Percentiles rank a stretch among this genome's conserved stretches.
These are phyloP conservation scores for Trematomus bernacchii DNA, from an alignment of 2,797 vertebrate species.

Conservation along the genomic window DNA sequence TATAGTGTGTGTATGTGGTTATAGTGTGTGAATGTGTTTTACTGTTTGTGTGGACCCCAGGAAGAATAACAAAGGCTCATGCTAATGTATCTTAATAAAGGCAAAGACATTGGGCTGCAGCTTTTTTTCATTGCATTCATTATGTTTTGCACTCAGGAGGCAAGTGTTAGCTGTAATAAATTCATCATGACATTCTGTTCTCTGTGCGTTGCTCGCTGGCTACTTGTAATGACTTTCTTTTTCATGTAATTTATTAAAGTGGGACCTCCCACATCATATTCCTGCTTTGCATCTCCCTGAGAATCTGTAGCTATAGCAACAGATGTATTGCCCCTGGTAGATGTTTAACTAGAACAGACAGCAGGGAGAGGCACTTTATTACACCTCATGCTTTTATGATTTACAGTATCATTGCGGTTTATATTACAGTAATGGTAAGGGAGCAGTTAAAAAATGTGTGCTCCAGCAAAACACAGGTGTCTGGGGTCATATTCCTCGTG, in stretches of 20 bases:
- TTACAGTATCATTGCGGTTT: constrained; percentile 70
- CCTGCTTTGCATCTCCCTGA: constrained; percentile 65
- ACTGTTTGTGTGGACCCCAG: too few species aligned
- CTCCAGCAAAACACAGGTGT: constrained; percentile 47
- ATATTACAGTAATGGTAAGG: constrained; percentile 65
- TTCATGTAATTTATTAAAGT: constrained; percentile 77
- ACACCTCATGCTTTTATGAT: constrained; percentile 73
- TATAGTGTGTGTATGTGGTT: too few species aligned
- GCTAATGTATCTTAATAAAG: too few species aligned
- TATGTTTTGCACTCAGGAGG: constrained; percentile 48
- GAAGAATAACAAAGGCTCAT: too few species aligned
- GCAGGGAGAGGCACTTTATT: constrained; percentile 79
- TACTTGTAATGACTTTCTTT: constrained; percentile 62
- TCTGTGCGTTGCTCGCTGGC: constrained; percentile 39
- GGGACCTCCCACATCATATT: constrained; percentile 74
- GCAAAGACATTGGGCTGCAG: constrained; percentile 8
- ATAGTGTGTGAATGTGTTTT: too few species aligned
- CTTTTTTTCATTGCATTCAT: constrained; percentile 37
- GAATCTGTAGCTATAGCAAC: constrained; percentile 78
- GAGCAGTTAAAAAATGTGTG: constrained; percentile 58
- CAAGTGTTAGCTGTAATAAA: constrained; percentile 58
- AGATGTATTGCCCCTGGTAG: constrained; percentile 75
- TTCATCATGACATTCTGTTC: constrained; percentile 61
- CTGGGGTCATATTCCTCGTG: constrained; percentile 37
- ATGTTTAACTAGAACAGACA: constrained; percentile 83